Conservation (phyloP, 1,140 invertebrate genomes). For the Pantala flavescens region DNA sequence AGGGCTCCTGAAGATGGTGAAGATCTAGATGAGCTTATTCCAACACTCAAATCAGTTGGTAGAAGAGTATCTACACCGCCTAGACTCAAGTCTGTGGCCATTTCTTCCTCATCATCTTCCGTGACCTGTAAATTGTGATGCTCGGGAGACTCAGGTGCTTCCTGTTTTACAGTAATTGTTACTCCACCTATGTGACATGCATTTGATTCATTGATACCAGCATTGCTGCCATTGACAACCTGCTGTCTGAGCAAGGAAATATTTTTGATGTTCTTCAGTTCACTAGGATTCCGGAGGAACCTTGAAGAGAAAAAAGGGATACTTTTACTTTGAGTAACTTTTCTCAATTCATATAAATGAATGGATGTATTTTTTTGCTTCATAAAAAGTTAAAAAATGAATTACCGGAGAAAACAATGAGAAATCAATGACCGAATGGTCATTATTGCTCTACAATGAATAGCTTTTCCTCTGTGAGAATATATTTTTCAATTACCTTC, state of each 20-base stretch:
- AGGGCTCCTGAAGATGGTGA: background rate
- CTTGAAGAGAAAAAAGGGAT: constrained; percentile 41
- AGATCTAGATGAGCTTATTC: background rate
- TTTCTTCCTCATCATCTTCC: constrained; percentile 25
- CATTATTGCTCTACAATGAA: too few species aligned
- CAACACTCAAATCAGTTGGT: constrained; percentile 17
- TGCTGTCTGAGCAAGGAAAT: constrained; percentile 80
- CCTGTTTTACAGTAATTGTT: constrained; percentile 21
- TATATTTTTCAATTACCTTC: too few species aligned
- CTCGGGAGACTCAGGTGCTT: constrained; percentile 15
- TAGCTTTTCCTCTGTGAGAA: too few species aligned
- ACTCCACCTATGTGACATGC: constrained; percentile 12
- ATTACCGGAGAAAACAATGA: too few species aligned
- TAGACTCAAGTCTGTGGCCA: constrained; percentile 32
- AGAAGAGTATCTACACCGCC: constrained; percentile 20
- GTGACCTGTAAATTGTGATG: constrained; percentile 10
- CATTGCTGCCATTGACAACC: constrained; percentile 48
- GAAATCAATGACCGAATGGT: too few species aligned
- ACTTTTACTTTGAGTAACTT: background rate
- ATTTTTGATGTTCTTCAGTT: constrained; percentile 86
- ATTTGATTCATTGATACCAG: background rate
- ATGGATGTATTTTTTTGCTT: constrained; percentile 1
- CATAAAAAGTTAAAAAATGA: constrained; percentile 16
- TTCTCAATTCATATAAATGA: background rate
- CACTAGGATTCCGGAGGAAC: constrained; percentile 78